These are phyloP conservation scores for Drosophila kuntzei DNA, from an alignment of 2,888 invertebrate species.

Conservation along the genomic window DNA sequence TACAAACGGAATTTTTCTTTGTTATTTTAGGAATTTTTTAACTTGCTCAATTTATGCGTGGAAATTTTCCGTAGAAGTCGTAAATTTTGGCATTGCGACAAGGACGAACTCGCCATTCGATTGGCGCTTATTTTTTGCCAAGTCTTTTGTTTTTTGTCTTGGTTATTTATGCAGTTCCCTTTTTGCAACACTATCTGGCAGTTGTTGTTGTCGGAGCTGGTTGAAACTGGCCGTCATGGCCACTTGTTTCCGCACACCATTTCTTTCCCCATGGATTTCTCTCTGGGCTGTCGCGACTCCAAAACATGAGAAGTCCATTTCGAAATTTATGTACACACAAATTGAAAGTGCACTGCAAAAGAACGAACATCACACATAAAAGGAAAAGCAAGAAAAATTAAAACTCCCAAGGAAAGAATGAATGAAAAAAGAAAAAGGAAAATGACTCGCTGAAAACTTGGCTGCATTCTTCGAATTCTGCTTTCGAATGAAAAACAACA, in stretches of 20 bases:
- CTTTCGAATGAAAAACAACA: conserved; percentile 23
- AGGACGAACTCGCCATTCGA: conserved; percentile 57
- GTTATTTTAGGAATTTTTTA: conserved; percentile 50
- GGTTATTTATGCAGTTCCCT: conserved; percentile 71
- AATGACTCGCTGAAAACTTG: conserved; percentile 35
- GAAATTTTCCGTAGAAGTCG: conserved; percentile 42
- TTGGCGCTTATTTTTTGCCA: conserved; percentile 45
- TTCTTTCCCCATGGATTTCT: conserved; percentile 46
- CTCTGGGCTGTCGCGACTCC: conserved; percentile 52
- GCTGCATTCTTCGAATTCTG: conserved; percentile 66
- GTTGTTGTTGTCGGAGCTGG: conserved; percentile 18
- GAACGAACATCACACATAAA: conserved; percentile 36
- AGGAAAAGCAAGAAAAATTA: conserved; percentile 19
- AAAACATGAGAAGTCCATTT: conserved; percentile 79
- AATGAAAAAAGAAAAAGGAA: conserved; percentile 15
- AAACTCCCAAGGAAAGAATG: conserved; percentile 17
- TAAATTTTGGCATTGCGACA: conserved; percentile 55
- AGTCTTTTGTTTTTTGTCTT: conserved; percentile 48
- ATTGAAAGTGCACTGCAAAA: conserved; percentile 64
- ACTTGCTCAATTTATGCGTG: conserved; percentile 48
- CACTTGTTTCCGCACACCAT: conserved; percentile 63
- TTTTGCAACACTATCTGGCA: conserved; percentile 54
- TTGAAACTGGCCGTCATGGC: conserved; percentile 43
- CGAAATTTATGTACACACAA: conserved; percentile 80
- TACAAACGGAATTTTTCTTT: conserved; percentile 43